Evolutionary conservation across 2,888 invertebrate genomes (phyloP).

Genomic region (Taphrorychus bicolor): DNA sequence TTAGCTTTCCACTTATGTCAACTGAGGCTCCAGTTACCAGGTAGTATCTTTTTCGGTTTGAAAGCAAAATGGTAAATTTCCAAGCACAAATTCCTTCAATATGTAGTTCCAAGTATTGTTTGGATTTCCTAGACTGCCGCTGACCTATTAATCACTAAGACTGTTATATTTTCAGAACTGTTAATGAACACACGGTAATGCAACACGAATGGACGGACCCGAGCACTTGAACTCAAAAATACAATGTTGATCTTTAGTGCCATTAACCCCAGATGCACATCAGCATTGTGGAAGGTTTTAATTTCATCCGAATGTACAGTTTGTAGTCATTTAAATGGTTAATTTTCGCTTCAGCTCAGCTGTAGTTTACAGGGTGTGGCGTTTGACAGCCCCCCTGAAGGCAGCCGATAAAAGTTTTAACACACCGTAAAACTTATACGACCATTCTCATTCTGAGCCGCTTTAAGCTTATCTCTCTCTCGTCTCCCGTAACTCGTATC

Average conservation of each 20-base stretch:
- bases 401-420: constrained; percentile 14
- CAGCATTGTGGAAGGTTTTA: neutral
- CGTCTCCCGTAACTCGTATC: neutral
- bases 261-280: constrained; percentile 13
- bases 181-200: constrained; percentile 20
- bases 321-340: no score
- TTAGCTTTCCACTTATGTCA: no score
- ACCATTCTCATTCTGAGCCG: neutral
- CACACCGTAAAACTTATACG: neutral
- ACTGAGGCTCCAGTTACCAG: no score
- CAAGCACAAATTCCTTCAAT: no score
- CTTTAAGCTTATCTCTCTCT: neutral
- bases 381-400: neutral
- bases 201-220: constrained; percentile 11
- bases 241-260: constrained; percentile 21
- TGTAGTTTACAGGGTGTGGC: no score
- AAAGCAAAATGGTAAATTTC: no score
- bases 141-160: neutral
- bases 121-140: no score
- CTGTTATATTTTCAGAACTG: constrained; percentile 3
- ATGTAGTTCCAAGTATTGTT: no score
- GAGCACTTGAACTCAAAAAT: constrained; percentile 28
- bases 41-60: no score
- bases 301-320: no score
- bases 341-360: no score